phyloP scores from a whole-genome alignment of 2,113 vertebrate genomes.

The Cichladusa arquata region DNA sequence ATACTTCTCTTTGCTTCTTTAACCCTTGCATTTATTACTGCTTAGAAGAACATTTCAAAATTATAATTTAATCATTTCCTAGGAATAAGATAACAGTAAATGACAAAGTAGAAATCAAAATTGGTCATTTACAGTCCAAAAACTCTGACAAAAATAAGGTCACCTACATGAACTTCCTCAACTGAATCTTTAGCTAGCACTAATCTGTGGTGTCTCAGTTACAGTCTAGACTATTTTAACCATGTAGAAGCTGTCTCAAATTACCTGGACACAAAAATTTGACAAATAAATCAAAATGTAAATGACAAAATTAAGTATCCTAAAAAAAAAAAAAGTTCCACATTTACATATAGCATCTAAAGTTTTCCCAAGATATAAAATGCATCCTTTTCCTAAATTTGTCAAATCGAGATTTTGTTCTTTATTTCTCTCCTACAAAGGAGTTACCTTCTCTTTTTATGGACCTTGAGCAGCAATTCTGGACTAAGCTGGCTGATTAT shows the following conservation, averaged over 20 bases:
- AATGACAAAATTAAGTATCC: background rate
- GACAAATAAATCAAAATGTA: background rate
- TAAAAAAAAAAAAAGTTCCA: background rate
- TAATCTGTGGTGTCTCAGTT: background rate
- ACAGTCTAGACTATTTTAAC: background rate
- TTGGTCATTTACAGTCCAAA: conserved; percentile 3
- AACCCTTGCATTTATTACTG: background rate
- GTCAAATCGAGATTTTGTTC: background rate
- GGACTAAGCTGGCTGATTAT: background rate
- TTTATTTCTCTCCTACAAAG: background rate
- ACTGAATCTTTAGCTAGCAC: background rate
- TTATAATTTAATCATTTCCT: background rate
- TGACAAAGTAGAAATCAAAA: background rate
- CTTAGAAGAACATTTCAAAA: background rate
- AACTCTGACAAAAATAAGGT: background rate
- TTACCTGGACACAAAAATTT: background rate
- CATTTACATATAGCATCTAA: accelerated
- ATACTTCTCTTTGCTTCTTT: background rate
- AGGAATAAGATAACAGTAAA: background rate
- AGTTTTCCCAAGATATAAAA: background rate
- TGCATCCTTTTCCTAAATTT: background rate
- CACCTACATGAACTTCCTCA: background rate
- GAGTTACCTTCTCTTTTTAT: background rate
- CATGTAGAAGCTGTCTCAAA: background rate
- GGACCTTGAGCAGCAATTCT: background rate